Evolutionary conservation across 1,140 invertebrate genomes (phyloP).

Genomic region (Choristoneura fumiferana): DNA sequence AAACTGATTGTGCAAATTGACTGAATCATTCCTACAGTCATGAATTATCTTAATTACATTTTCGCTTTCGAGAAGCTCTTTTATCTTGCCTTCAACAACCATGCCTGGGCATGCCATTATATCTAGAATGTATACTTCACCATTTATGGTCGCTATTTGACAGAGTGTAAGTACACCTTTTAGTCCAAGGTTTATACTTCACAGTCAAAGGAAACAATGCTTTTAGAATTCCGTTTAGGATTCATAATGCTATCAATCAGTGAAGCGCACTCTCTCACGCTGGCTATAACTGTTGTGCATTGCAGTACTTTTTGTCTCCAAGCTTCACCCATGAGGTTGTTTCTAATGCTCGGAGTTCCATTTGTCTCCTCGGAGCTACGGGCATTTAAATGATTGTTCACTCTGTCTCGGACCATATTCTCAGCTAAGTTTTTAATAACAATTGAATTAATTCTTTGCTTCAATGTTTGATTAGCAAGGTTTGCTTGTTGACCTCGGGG

Average conservation of each 20-base stretch:
- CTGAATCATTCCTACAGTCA: constrained; percentile 95
- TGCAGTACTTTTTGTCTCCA: constrained; percentile 91
- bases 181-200: constrained; percentile 93
- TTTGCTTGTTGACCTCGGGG: constrained; percentile 68
- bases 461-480: constrained; percentile 85
- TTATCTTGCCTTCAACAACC: constrained; percentile 87
- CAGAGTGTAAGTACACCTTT: constrained; percentile 92
- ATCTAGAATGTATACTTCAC: constrained; percentile 93
- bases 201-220: constrained; percentile 90
- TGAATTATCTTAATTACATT: constrained; percentile 95
- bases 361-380: constrained; percentile 56
- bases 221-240: constrained; percentile 74
- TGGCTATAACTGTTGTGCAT: constrained; percentile 88
- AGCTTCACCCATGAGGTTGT: constrained; percentile 82
- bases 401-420: constrained; percentile 91
- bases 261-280: constrained; percentile 86
- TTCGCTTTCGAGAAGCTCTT: constrained; percentile 88
- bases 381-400: constrained; percentile 73
- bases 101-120: constrained; percentile 91
- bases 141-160: constrained; percentile 89
- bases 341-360: constrained; percentile 61
- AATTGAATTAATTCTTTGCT: constrained; percentile 92
- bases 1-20: constrained; percentile 93
- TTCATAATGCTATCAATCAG: constrained; percentile 89
- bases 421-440: constrained; percentile 94